Base-by-base conservation (phyloP, 2,797 vertebrate species). In the Notamacropus eugenii region DNA sequence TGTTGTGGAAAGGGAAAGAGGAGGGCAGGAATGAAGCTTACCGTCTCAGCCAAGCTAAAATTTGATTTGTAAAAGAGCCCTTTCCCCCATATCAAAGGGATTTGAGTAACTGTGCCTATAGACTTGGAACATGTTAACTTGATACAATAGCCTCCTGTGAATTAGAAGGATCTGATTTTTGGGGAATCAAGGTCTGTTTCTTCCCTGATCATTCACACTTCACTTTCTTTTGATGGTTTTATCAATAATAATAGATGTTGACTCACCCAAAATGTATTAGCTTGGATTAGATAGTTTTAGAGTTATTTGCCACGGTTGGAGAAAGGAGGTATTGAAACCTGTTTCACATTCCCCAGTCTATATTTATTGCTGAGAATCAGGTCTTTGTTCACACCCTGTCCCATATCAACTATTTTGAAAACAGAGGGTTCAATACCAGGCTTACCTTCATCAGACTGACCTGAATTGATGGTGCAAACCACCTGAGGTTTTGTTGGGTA, bases 41-140 rank as follows among this genome's bases (percentile, higher is more conserved):
- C 67, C 22, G 90, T 92, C 95, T 92, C 94, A 59, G 95, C 67
- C 24, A 94, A 95, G 95, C 55, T 95, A 27, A 57, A 46, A 91
- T 95, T 95, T 94, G 59, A 94, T 57, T 95, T 90, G 74, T 93
- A 94, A 54, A 94, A 91, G 87, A 96, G 31, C 11, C n/a, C 92
- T 96, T 92, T 55, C 40, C 40, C 40, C 24, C 40, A 82, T 50
- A 46, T 87, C 90, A 96, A 93, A 95, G 57, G 24, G 4, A 10
- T 87, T 54, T 92, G 14, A 13, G 54, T 54, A 55, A 82, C 40
- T 46, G 34, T 93, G n/a, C 92, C 94, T 92, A 19, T 93, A 87
- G 58, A 82, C 46, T 34, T 10, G 56, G 10, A 95, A 93, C 50
- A 29, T 52, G 46, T 90, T 50, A 10, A 82, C 28, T 90, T 74